These are phyloP conservation scores for Notocelia uddmanniana DNA, from an alignment of 2,888 invertebrate genomes.

Conservation along the genomic window DNA sequence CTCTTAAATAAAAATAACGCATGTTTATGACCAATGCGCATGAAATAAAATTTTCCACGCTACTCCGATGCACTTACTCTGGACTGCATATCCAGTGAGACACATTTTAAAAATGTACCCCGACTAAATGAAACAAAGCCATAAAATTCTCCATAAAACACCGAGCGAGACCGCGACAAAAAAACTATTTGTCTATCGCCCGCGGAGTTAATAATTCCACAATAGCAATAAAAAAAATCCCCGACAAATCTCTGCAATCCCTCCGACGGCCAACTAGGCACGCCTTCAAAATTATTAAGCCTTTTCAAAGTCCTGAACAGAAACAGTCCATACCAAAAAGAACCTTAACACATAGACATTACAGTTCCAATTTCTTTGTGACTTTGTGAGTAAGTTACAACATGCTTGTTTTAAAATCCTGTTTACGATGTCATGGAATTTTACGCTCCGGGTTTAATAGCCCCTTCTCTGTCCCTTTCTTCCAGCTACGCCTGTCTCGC, in stretches of 20 bases:
- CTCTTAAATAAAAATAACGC: no score
- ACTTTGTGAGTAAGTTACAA: slow-evolving; percentile 51
- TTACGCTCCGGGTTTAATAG: slow-evolving; percentile 77
- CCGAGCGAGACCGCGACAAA: slow-evolving; percentile 47
- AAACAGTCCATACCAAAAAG: slow-evolving; percentile 48
- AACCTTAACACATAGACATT: slow-evolving; percentile 50
- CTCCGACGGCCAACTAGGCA: slow-evolving; percentile 78
- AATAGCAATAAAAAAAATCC: slow-evolving; percentile 78
- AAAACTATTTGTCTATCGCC: slow-evolving; percentile 68
- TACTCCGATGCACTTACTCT: no score
- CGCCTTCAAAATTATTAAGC: slow-evolving; percentile 83
- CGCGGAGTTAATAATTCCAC: slow-evolving; percentile 74
- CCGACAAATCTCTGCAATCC: slow-evolving; percentile 79
- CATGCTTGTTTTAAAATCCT: slow-evolving; percentile 65
- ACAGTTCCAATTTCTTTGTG: slow-evolving; percentile 46
- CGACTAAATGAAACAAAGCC: slow-evolving; percentile 19
- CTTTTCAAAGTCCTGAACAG: slow-evolving; percentile 62
- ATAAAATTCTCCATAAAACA: slow-evolving; percentile 33
- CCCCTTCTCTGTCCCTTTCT: slow-evolving; percentile 46
- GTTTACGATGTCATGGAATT: slow-evolving; percentile 79
- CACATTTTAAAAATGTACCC: slow-evolving; percentile 12
- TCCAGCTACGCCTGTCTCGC: slow-evolving; percentile 50
- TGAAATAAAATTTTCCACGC: no score
- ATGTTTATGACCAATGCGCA: no score
- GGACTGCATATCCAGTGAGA: no score